Conservation (phyloP, 2,113 vertebrate species). For the Gadus chalcogrammus region DNA sequence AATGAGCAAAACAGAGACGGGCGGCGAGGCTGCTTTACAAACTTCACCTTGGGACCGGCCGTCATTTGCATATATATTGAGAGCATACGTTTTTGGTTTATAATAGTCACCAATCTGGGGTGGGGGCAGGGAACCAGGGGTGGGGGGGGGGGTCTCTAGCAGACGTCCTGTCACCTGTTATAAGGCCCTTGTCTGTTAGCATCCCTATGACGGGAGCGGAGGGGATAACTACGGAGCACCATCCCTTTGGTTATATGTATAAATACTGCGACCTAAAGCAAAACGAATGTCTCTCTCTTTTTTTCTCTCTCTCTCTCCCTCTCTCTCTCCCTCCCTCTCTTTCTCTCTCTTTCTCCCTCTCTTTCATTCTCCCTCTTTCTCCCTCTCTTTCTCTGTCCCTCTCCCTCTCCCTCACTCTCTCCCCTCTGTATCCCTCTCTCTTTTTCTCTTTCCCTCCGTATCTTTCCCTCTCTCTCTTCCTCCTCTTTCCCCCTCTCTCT, state of each 20-base stretch:
- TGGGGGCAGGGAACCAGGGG: conserved; percentile 52
- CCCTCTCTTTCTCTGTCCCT: too few relatives aligned
- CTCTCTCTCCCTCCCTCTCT: not conserved
- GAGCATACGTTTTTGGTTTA: conserved; percentile 84
- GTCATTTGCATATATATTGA: conserved; percentile 89
- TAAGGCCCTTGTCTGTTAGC: conserved; percentile 69
- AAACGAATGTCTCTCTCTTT: conserved; percentile 37
- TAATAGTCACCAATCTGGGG: conserved; percentile 72
- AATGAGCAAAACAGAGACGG: conserved; percentile 75
- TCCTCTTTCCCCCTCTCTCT: too few relatives aligned
- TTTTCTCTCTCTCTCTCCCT: not conserved
- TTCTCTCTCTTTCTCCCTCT: too few relatives aligned
- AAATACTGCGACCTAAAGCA: conserved; percentile 35
- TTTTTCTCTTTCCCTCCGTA: not conserved
- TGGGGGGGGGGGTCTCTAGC: conserved; percentile 52
- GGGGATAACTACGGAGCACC: conserved; percentile 69
- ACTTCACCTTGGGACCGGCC: conserved; percentile 75
- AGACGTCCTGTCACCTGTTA: conserved; percentile 72
- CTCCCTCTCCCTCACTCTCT: too few relatives aligned
- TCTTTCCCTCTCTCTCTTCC: too few relatives aligned
- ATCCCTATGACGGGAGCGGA: conserved; percentile 69
- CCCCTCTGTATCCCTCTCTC: not conserved
- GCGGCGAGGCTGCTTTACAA: conserved; percentile 62
- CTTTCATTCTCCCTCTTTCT: not conserved
- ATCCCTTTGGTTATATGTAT: conserved; percentile 59